phyloP scores from a whole-genome alignment of 2,888 invertebrate genomes.

The Bellardia bayeri region DNA sequence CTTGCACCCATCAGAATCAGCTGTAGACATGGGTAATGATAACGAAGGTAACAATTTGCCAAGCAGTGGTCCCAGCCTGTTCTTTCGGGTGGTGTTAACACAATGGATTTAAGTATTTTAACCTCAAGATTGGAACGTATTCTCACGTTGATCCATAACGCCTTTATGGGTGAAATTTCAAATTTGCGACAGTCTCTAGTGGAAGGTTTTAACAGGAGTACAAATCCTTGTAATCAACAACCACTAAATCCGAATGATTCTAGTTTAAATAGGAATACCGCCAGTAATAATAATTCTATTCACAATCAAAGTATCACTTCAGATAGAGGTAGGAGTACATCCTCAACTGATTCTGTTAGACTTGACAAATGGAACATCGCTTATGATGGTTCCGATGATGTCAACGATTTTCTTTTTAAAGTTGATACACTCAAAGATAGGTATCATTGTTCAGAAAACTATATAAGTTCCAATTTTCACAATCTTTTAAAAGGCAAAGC shows the following conservation, averaged over 20 bases:
- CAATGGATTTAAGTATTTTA: not conserved
- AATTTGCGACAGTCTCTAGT: not conserved
- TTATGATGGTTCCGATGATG: slow-evolving; percentile 1
- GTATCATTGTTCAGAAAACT: not conserved
- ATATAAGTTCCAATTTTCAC: not conserved
- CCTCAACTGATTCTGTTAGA: not conserved
- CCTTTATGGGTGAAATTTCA: slow-evolving; percentile 20
- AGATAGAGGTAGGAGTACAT: not conserved
- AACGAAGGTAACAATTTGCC: not conserved
- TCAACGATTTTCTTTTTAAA: slow-evolving; percentile 21
- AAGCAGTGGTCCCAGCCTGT: not conserved
- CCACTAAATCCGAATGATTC: too few relatives aligned
- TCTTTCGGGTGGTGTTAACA: not conserved
- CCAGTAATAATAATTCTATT: not conserved
- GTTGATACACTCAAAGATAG: not conserved
- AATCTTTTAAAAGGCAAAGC: slow-evolving; percentile 40
- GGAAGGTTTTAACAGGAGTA: not conserved
- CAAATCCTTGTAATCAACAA: too few relatives aligned
- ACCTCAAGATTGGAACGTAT: slow-evolving; percentile 5
- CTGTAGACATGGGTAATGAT: not conserved
- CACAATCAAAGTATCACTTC: not conserved
- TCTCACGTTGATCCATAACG: not conserved
- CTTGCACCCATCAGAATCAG: not conserved
- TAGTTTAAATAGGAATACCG: too few relatives aligned
- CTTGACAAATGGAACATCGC: slow-evolving; percentile 3